Evolutionary conservation across 1,140 invertebrate genomes (phyloP).

Genomic region (Dendroctonus ponderosae): DNA sequence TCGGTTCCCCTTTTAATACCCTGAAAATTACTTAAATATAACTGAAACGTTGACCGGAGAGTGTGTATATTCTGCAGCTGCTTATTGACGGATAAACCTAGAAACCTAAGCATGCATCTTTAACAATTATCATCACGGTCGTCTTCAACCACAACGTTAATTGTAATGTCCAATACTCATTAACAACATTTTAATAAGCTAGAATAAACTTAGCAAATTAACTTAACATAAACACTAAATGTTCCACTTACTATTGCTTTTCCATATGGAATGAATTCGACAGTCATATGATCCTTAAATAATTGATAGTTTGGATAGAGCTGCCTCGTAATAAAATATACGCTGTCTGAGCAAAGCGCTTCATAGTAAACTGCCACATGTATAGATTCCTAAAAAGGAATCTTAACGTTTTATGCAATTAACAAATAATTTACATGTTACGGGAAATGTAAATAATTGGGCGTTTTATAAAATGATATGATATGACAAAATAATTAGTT

Average conservation of each 20-base stretch:
- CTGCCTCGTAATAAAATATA: conserved; percentile 61
- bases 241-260: conserved; percentile 64
- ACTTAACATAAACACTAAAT: conserved; percentile 6
- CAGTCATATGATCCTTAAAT: conserved; percentile 53
- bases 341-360: conserved; percentile 73
- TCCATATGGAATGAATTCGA: conserved; percentile 71
- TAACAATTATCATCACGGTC: too few species aligned
- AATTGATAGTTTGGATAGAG: conserved; percentile 52
- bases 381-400: conserved; percentile 29
- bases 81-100: not conserved
- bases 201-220: not conserved
- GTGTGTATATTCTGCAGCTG: not conserved
- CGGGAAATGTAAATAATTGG: not conserved
- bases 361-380: conserved; percentile 69
- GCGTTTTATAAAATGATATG: too few species aligned
- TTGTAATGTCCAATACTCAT: not conserved
- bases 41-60: not conserved
- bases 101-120: too few species aligned
- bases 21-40: too few species aligned
- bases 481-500: too few species aligned
- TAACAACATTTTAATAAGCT: not conserved
- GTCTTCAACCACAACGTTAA: not conserved
- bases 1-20: too few species aligned
- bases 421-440: too few species aligned
- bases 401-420: too few species aligned